Conservation (phyloP, 2,888 invertebrate species). For the Drosophila ezoana region DNA sequence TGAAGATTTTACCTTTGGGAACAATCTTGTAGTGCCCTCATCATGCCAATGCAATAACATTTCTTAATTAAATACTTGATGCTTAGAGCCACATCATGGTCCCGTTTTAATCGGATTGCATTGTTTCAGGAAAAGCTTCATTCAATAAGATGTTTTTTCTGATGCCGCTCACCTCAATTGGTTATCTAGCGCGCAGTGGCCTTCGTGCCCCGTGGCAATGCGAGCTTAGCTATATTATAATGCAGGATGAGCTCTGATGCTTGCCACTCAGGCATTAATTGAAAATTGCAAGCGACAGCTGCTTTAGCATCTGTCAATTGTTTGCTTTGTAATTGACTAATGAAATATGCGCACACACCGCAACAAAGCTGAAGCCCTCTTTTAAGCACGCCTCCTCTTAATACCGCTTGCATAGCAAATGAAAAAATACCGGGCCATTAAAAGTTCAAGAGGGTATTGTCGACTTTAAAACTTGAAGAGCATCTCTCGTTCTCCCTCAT, state of each 20-base stretch:
- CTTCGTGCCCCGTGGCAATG: background rate
- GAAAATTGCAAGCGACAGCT: constrained; percentile 60
- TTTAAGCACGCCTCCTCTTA: background rate
- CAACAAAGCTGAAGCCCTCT: constrained; percentile 2
- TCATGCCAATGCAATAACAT: constrained; percentile 33
- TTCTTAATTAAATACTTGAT: constrained; percentile 62
- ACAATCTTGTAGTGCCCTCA: background rate
- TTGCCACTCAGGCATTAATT: constrained; percentile 61
- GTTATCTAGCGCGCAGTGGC: constrained; percentile 12
- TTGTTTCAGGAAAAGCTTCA: constrained; percentile 39
- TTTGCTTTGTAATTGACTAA: constrained; percentile 75
- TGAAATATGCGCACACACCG: constrained; percentile 55
- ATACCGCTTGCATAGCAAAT: constrained; percentile 48
- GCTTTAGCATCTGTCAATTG: constrained; percentile 39
- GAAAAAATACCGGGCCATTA: constrained; percentile 39
- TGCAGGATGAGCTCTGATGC: constrained; percentile 18
- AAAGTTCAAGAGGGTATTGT: constrained; percentile 36
- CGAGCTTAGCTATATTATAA: constrained; percentile 13
- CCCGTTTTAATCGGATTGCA: constrained; percentile 23
- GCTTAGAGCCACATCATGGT: constrained; percentile 1
- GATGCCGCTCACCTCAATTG: constrained; percentile 11
- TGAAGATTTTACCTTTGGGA: background rate
- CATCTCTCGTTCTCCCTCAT: background rate
- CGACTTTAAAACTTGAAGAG: background rate
- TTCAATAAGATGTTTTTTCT: constrained; percentile 34